phyloP scores from a whole-genome alignment of 1,140 invertebrate genomes.

The Zaprionus kolodkinae region DNA sequence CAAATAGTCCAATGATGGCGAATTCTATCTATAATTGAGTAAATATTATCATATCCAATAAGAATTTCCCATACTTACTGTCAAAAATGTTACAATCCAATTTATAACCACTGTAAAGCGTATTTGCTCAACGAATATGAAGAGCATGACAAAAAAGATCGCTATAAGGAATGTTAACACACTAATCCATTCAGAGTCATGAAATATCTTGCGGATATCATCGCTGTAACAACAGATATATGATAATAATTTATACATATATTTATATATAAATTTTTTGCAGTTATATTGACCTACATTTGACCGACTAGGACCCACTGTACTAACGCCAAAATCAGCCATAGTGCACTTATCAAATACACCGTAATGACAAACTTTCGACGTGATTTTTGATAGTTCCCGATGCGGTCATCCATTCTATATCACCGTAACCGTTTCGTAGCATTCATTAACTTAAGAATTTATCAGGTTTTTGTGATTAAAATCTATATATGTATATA shows the following conservation, averaged over 20 bases:
- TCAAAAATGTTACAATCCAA: constrained; percentile 46
- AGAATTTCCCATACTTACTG: constrained; percentile 44
- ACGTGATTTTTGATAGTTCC: constrained; percentile 42
- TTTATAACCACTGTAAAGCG: constrained; percentile 51
- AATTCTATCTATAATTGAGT: constrained; percentile 53
- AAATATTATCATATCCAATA: not conserved
- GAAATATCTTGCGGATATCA: not conserved
- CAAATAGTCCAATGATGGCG: constrained; percentile 52
- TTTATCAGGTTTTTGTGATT: too few relatives aligned
- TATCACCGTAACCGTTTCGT: not conserved
- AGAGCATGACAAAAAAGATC: constrained; percentile 40
- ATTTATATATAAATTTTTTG: not conserved
- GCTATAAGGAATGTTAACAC: constrained; percentile 48
- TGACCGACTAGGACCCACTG: constrained; percentile 49
- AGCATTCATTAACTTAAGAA: constrained; percentile 14
- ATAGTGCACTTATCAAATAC: constrained; percentile 50
- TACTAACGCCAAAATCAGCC: constrained; percentile 46
- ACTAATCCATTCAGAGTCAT: constrained; percentile 37
- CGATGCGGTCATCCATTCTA: constrained; percentile 53
- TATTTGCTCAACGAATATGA: constrained; percentile 57
- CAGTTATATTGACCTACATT: constrained; percentile 45
- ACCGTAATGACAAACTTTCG: constrained; percentile 54
- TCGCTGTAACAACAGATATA: constrained; percentile 15
- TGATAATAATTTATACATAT: not conserved
- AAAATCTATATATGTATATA: not conserved